A percentile compares a stretch with the other conserved stretches of the same genome.
These are phyloP conservation scores for Misgurnus anguillicaudatus DNA, from an alignment of 2,113 vertebrate species.

Conservation along the genomic window DNA sequence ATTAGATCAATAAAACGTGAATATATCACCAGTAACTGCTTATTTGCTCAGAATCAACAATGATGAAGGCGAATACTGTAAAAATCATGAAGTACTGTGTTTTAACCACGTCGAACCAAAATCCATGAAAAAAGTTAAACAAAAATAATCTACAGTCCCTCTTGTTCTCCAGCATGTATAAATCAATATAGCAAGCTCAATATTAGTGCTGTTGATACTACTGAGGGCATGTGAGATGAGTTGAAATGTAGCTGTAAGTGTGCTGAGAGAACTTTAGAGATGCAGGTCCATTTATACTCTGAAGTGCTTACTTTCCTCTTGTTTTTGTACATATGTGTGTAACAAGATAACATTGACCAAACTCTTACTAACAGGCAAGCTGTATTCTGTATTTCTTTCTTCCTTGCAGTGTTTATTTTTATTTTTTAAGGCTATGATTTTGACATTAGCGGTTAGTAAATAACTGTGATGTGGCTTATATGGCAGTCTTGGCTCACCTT, in stretches of 20 bases:
- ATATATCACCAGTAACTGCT: constrained; percentile 6
- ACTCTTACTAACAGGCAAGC: background rate
- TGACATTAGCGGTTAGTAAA: too few relatives aligned
- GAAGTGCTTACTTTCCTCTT: background rate
- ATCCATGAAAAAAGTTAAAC: background rate
- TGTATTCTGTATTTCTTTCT: background rate
- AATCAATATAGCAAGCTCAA: constrained; percentile 1
- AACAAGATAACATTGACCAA: too few relatives aligned
- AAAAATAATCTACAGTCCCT: background rate
- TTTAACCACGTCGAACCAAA: background rate
- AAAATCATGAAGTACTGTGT: background rate
- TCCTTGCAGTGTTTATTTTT: background rate
- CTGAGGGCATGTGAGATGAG: constrained; percentile 11
- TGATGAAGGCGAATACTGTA: background rate
- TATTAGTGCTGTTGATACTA: constrained; percentile 21
- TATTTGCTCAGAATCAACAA: background rate
- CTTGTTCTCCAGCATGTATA: constrained; percentile 7
- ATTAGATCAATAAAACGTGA: constrained; percentile 12
- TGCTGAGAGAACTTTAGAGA: background rate
- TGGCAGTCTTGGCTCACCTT: too few relatives aligned
- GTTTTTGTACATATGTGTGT: background rate
- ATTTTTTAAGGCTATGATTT: background rate
- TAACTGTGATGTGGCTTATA: too few relatives aligned
- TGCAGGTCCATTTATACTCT: constrained; percentile 15
- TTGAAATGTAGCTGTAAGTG: constrained; percentile 19